phyloP scores from a whole-genome alignment of 1,140 invertebrate genomes.

The Alviniconcha marisindica region DNA sequence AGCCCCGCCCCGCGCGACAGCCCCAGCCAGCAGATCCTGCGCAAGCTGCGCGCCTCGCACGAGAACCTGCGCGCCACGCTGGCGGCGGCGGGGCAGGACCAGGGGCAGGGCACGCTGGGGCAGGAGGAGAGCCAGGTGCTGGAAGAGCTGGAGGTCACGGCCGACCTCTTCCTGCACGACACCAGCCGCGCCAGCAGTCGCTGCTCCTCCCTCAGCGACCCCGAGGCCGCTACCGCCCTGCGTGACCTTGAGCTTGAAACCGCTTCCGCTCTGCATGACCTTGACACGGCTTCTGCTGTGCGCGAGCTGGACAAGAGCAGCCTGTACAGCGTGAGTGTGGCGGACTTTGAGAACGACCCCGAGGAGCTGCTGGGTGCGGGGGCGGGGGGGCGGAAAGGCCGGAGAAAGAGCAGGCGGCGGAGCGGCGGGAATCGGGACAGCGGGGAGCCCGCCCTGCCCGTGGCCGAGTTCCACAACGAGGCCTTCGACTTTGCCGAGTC shows the following conservation, averaged over 20 bases:
- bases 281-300: too few species aligned
- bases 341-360: conserved; percentile 27
- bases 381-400: background rate
- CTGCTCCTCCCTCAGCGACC: conserved; percentile 1
- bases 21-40: conserved; percentile 4
- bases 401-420: background rate
- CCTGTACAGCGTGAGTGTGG: conserved; percentile 14
- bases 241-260: too few species aligned
- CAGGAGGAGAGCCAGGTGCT: conserved; percentile 30
- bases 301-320: background rate
- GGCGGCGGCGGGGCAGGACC: background rate
- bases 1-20: background rate
- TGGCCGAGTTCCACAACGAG: conserved; percentile 44
- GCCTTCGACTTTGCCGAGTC: conserved; percentile 26
- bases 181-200: conserved; percentile 20
- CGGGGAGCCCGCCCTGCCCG: background rate
- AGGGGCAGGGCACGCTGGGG: background rate
- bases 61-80: background rate
- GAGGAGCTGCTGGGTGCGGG: background rate
- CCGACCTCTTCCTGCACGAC: conserved; percentile 38
- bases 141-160: conserved; percentile 34
- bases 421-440: background rate
- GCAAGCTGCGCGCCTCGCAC: conserved; percentile 14
- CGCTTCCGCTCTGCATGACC: too few species aligned
- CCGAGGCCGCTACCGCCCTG: background rate